phyloP scores from a whole-genome alignment of 2,888 invertebrate species.

The Periphyllus acericola region DNA sequence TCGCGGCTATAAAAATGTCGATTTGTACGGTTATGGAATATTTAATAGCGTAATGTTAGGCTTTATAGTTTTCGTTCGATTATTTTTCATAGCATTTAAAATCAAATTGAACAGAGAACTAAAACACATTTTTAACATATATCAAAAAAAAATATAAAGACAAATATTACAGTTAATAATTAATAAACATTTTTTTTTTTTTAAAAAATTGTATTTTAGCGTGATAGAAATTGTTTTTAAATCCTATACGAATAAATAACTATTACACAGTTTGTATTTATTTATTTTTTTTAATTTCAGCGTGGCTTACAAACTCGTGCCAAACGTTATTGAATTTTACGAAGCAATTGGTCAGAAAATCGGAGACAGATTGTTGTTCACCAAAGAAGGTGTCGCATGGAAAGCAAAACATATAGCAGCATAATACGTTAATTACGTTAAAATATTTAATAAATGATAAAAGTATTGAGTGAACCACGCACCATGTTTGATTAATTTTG shows the following conservation, averaged over 20 bases:
- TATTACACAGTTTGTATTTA: neutral
- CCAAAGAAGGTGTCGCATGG: conserved; percentile 65
- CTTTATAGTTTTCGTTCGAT: neutral
- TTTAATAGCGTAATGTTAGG: neutral
- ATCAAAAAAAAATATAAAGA: neutral
- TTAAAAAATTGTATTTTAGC: too few species aligned
- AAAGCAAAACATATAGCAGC: conserved; percentile 63
- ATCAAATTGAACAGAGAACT: neutral
- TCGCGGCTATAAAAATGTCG: neutral
- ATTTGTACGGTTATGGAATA: neutral
- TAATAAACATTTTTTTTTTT: too few species aligned
- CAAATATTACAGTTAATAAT: too few species aligned
- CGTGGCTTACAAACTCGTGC: conserved; percentile 69
- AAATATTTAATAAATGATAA: neutral
- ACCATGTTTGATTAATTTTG: conserved; percentile 38
- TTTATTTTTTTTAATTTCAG: conserved; percentile 66
- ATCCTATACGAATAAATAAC: neutral
- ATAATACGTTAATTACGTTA: conserved; percentile 14
- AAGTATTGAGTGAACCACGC: conserved; percentile 27
- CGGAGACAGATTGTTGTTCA: conserved; percentile 69
- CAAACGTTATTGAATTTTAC: conserved; percentile 69
- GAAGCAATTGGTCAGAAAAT: conserved; percentile 67
- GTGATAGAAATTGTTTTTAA: too few species aligned
- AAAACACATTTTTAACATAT: neutral
- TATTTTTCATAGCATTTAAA: neutral